Evolutionary conservation across 2,888 invertebrate species (phyloP).

Genomic region (Ophion ventricosus): DNA sequence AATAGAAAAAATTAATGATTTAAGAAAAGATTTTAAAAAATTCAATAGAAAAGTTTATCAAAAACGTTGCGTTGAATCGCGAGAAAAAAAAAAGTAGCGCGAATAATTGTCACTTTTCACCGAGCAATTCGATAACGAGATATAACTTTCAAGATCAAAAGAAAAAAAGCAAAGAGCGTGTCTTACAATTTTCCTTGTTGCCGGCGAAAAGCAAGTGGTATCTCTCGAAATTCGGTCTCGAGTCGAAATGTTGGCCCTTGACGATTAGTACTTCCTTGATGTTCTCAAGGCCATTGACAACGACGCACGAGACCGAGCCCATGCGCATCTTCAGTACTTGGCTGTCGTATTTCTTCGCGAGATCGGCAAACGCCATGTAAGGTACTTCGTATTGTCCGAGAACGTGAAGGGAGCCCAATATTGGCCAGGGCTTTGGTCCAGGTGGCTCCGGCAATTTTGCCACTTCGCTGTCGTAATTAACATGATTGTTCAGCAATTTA

Average conservation of each 20-base stretch:
- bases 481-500: conserved; percentile 29
- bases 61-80: neutral
- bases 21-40: neutral
- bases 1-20: neutral
- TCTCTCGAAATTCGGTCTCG: conserved; percentile 87
- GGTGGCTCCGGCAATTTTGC: conserved; percentile 82
- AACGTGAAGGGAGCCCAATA: conserved; percentile 86
- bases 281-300: conserved; percentile 86
- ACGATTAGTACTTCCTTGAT: conserved; percentile 86
- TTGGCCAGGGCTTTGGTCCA: conserved; percentile 85
- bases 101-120: neutral
- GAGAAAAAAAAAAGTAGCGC: neutral
- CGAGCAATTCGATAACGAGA: neutral
- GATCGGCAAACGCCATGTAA: conserved; percentile 85
- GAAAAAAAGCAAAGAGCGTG: conserved; percentile 57
- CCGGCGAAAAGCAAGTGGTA: conserved; percentile 87
- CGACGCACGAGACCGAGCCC: conserved; percentile 85
- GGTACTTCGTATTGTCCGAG: conserved; percentile 86
- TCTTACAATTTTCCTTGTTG: conserved; percentile 89
- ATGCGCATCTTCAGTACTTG: conserved; percentile 85
- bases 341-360: conserved; percentile 84
- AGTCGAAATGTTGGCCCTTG: conserved; percentile 87
- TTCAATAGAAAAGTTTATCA: neutral
- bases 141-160: neutral
- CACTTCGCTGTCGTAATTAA: conserved; percentile 67